Percentiles rank a stretch among this genome's conserved stretches.
Evolutionary conservation across 2,888 invertebrate species (phyloP).

Genomic region (Euphydryas editha): DNA sequence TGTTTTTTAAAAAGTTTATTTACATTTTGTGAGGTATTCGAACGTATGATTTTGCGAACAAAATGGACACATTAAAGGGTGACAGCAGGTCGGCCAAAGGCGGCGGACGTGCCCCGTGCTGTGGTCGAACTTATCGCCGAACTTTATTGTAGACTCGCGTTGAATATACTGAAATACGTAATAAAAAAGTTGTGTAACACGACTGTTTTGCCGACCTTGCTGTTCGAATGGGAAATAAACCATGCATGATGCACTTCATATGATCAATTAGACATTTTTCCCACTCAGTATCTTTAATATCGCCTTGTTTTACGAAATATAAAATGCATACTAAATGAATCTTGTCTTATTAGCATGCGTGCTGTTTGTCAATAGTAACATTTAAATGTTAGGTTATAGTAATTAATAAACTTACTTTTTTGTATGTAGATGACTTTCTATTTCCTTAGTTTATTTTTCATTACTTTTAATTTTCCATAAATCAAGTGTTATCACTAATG

Average conservation of each 20-base stretch:
- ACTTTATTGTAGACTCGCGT: slow-evolving; percentile 47
- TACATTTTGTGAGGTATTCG: slow-evolving; percentile 69
- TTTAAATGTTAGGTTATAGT: slow-evolving; percentile 14
- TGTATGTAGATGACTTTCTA: background rate
- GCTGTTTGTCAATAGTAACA: slow-evolving; percentile 50
- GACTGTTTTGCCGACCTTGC: slow-evolving; percentile 61
- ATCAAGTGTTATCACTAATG: background rate
- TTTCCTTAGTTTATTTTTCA: too few species aligned
- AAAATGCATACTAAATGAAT: background rate
- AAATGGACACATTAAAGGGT: slow-evolving; percentile 72
- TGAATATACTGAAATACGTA: slow-evolving; percentile 45
- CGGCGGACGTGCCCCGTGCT: slow-evolving; percentile 56
- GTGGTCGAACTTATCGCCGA: slow-evolving; percentile 51
- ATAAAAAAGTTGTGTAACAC: slow-evolving; percentile 71
- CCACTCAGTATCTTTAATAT: background rate
- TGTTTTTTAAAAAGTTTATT: slow-evolving; percentile 71
- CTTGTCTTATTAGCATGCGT: slow-evolving; percentile 29
- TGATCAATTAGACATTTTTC: slow-evolving; percentile 9
- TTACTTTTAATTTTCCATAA: background rate
- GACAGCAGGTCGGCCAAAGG: slow-evolving; percentile 64
- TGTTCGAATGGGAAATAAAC: slow-evolving; percentile 54
- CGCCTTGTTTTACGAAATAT: background rate
- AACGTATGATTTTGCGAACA: slow-evolving; percentile 64
- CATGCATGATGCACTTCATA: slow-evolving; percentile 43
- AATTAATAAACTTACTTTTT: slow-evolving; percentile 32